These are phyloP conservation scores for Anthopleura sola DNA, from an alignment of 64 coral and sea anemone genomes.

Conservation along the genomic window DNA sequence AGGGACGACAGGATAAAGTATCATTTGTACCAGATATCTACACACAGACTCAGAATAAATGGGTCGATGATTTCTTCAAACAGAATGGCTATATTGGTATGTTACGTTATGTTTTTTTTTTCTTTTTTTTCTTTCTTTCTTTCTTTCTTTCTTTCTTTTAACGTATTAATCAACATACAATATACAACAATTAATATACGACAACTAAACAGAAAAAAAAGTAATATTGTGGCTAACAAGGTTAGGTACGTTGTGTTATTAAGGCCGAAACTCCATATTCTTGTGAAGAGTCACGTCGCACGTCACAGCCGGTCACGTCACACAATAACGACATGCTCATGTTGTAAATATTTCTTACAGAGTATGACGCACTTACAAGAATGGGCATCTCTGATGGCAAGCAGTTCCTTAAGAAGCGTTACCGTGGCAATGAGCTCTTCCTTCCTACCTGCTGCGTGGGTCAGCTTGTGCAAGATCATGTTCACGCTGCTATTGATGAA, in stretches of 20 bases:
- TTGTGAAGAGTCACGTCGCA: too few relatives aligned
- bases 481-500: conserved; percentile 80
- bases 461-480: conserved; percentile 63
- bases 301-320: too few relatives aligned
- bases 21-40: conserved; percentile 94
- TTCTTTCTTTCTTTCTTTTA: too few relatives aligned
- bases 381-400: conserved; percentile 92
- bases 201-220: too few relatives aligned
- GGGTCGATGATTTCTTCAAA: conserved; percentile 95
- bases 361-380: conserved; percentile 83
- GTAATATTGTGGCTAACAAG: too few relatives aligned
- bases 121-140: too few relatives aligned
- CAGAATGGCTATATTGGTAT: conserved; percentile 99
- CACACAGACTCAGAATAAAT: conserved; percentile 77
- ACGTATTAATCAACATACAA: too few relatives aligned
- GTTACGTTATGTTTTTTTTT: too few relatives aligned
- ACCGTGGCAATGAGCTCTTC: conserved; percentile 49
- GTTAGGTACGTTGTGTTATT: too few relatives aligned
- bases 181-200: too few relatives aligned
- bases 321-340: too few relatives aligned
- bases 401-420: conserved; percentile 87
- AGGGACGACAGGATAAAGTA: conserved; percentile 83
- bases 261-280: too few relatives aligned
- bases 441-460: conserved; percentile 93
- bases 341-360: conserved; percentile 22